phyloP scores from a whole-genome alignment of 2,113 vertebrate species.

The Malaclemys terrapin region DNA sequence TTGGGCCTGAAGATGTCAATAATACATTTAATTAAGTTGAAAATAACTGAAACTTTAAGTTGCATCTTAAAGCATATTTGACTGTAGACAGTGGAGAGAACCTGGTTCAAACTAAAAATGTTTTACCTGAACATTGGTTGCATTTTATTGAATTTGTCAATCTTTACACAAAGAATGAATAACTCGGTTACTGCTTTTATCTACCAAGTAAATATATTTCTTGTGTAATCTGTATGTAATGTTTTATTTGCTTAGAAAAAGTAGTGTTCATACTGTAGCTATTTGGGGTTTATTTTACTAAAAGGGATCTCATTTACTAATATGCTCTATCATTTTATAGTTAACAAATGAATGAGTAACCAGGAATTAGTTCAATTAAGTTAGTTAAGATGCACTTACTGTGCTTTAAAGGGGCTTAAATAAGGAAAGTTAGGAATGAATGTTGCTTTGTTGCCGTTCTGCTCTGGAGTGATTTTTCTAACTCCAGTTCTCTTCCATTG shows the following conservation, averaged over 20 bases:
- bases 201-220: background rate
- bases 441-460: background rate
- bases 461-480: background rate
- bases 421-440: background rate
- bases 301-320: background rate
- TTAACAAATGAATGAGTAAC: rapidly evolving
- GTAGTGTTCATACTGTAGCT: background rate
- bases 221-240: rapidly evolving
- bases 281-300: background rate
- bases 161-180: background rate
- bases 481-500: rapidly evolving
- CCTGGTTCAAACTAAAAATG: background rate
- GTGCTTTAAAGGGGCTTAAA: background rate
- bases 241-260: background rate
- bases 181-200: background rate
- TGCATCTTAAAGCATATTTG: background rate
- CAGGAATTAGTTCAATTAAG: background rate
- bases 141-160: background rate
- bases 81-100: background rate
- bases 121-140: background rate
- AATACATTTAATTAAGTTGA: background rate
- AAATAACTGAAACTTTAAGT: background rate
- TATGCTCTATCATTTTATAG: background rate
- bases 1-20: background rate
- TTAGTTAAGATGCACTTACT: background rate